Percentiles rank a stretch among this genome's conserved stretches.
Conservation (phyloP, 2,797 vertebrate species). For the Myotis pilosus region DNA sequence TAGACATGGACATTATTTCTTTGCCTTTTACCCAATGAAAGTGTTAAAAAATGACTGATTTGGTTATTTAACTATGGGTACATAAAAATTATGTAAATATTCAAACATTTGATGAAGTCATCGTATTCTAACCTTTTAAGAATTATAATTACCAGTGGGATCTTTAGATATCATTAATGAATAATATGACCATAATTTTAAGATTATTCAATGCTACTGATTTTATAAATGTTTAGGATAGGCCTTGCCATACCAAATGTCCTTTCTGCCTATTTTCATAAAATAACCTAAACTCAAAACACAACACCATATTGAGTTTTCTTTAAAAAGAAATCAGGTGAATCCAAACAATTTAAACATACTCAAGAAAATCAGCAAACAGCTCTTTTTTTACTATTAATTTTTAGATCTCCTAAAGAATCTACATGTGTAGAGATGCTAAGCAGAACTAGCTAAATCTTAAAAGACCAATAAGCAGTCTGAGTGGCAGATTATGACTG, state of each 20-base stretch:
- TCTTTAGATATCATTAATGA: slow-evolving; percentile 35
- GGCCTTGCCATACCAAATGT: neutral
- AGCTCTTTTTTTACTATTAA: neutral
- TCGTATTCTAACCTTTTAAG: neutral
- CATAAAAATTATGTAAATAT: slow-evolving; percentile 51
- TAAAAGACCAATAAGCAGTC: neutral
- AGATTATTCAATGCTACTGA: slow-evolving; percentile 27
- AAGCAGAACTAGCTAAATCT: neutral
- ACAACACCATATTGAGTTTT: neutral
- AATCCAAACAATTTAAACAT: neutral
- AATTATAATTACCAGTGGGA: slow-evolving; percentile 36
- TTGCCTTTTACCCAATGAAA: slow-evolving; percentile 16
- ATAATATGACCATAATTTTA: slow-evolving; percentile 35
- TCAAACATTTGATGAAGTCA: slow-evolving; percentile 36
- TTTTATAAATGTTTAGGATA: slow-evolving; percentile 42
- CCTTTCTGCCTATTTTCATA: slow-evolving; percentile 23
- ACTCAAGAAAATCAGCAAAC: neutral
- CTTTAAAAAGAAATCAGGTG: neutral
- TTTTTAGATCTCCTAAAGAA: neutral
- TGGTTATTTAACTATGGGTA: slow-evolving; percentile 18
- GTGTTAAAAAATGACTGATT: neutral
- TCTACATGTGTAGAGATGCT: neutral
- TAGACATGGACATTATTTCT: neutral
- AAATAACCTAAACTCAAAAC: slow-evolving; percentile 36
- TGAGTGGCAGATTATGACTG: neutral